phyloP scores from a whole-genome alignment of 2,113 vertebrate genomes.

The Miniopterus natalensis region DNA sequence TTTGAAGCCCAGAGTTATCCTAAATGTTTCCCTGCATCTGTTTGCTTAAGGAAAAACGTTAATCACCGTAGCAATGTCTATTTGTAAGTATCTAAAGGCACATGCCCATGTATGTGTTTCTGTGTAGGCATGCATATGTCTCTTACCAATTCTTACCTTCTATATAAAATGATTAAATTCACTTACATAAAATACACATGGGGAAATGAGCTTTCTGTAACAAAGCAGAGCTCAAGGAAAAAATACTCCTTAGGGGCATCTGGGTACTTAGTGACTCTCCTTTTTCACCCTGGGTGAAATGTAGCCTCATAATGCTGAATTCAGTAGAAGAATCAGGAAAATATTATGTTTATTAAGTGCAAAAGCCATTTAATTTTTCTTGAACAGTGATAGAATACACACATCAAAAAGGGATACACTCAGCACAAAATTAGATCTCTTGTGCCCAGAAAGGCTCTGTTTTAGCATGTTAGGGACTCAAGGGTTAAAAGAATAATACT shows the following conservation, averaged over 20 bases:
- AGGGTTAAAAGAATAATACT: not conserved
- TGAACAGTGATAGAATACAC: not conserved
- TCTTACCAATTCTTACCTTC: slow-evolving; percentile 36
- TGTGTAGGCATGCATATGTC: not conserved
- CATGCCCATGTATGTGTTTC: not conserved
- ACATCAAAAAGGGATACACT: not conserved
- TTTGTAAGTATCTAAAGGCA: slow-evolving; percentile 35
- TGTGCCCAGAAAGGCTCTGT: not conserved
- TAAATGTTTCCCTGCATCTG: slow-evolving; percentile 49
- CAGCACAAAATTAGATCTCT: slow-evolving; percentile 36
- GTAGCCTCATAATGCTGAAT: not conserved
- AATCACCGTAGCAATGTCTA: not conserved
- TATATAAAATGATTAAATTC: slow-evolving; percentile 17
- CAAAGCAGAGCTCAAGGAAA: not conserved
- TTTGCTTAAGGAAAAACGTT: slow-evolving; percentile 17
- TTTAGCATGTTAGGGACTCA: not conserved
- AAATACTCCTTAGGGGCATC: not conserved
- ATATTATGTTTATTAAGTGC: not conserved
- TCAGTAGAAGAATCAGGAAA: slow-evolving; percentile 7
- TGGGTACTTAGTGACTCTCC: not conserved
- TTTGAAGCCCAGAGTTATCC: slow-evolving; percentile 23
- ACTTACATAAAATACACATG: not conserved
- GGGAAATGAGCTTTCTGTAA: slow-evolving; percentile 11
- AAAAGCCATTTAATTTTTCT: slow-evolving; percentile 30
- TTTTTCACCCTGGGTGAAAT: not conserved